Evolutionary conservation across 1,140 invertebrate genomes (phyloP), one percentile per base, ranked within the genome.

Genomic region (Drosophila pruinosa): DNA sequence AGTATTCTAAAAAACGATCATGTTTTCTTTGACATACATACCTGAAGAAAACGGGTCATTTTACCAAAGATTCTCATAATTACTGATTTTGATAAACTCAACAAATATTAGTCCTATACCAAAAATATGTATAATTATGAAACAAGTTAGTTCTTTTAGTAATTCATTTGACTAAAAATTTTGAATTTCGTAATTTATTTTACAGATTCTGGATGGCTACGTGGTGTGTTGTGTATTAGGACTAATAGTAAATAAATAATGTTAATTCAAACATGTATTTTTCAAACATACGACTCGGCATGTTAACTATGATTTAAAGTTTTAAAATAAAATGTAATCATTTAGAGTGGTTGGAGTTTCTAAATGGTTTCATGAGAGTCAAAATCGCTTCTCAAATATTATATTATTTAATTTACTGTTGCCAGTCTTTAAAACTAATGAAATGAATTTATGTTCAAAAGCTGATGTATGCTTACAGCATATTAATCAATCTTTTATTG

Each of bases 401-500:
- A 31, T 2, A 12, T 34, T 34, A 10, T 50, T 12, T 24, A 50
- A 50, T 31, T 50, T 28, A 4, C 22, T 26, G 8, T 26, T 50
- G 47, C 22, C 14, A 10, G 3, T 36, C 7, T n/a, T 6, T 36
- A 52, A 19, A 36, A 17, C 28, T 15, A 52, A 36, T 36, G 10
- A 34, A 52, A 52, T 52, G 12, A 52, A 52, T 52, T 34, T 36
- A 52, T 34, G 48, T 36, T 34, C 59, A 47, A 75, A 63, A 72
- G 81, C 70, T 64, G 69, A 22, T 17, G 73, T 63, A 82, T 78
- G 71, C 48, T 62, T 56, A 19, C 22, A 28, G 81, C 67, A 86
- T 86, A 82, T 88, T 78, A 86, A 86, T 86, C 62, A 39, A 58
- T 68, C 41, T 14, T 70, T 67, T 75, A 54, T 58, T 52, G 64